A percentile compares a stretch with the other conserved stretches of the same genome.
These are phyloP conservation scores for Harpagifer antarcticus DNA, from an alignment of 2,797 vertebrate genomes.

Conservation along the genomic window DNA sequence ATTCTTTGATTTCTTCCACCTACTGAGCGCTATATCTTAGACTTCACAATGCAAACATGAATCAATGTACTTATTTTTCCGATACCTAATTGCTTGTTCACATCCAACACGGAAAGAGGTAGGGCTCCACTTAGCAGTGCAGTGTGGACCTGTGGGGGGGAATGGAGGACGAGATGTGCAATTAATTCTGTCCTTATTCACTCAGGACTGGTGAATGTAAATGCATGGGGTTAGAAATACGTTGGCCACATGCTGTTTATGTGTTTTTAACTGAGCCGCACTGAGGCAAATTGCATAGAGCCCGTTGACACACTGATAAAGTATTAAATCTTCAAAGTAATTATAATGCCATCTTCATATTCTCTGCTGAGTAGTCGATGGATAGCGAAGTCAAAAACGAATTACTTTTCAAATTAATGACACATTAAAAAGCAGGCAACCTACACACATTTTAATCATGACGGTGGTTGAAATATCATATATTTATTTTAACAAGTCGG, in stretches of 20 bases:
- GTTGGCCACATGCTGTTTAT: constrained; percentile 46
- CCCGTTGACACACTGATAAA: constrained; percentile 33
- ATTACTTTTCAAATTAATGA: constrained; percentile 46
- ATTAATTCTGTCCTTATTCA: constrained; percentile 57
- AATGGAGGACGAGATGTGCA: constrained; percentile 37
- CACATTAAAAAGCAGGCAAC: constrained; percentile 43
- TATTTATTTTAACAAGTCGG: constrained; percentile 12
- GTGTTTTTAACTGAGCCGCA: constrained; percentile 50
- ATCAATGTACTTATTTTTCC: constrained; percentile 59
- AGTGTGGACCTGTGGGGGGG: constrained; percentile 15
- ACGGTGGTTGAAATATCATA: constrained; percentile 24
- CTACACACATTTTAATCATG: constrained; percentile 42
- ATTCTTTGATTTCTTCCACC: constrained; percentile 50
- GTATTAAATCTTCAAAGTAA: constrained; percentile 49
- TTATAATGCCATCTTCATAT: constrained; percentile 44
- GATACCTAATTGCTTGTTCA: constrained; percentile 61
- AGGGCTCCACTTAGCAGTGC: constrained; percentile 14
- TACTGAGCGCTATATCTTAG: constrained; percentile 38
- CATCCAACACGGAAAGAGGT: constrained; percentile 46
- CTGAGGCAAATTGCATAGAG: constrained; percentile 32
- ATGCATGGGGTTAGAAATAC: constrained; percentile 19
- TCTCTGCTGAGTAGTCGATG: constrained; percentile 22
- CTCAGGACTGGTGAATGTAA: constrained; percentile 41
- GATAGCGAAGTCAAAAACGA: constrained; percentile 39
- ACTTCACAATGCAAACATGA: constrained; percentile 49